Evolutionary conservation across 2,113 vertebrate genomes (phyloP).

Genomic region (Rhabdomys dilectus): DNA sequence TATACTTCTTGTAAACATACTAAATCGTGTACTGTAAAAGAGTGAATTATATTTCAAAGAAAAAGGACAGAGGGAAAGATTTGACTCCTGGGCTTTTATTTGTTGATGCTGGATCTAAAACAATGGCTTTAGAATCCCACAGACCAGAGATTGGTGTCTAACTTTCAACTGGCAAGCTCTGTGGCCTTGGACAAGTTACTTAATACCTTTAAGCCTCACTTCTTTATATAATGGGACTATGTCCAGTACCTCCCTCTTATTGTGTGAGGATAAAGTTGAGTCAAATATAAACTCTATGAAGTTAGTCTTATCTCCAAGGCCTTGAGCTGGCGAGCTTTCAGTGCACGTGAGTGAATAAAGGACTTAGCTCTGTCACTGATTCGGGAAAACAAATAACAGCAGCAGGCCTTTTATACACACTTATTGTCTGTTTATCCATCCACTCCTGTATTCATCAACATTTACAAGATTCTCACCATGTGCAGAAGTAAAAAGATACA

Average conservation of each 20-base stretch:
- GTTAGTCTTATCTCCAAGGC: conserved; percentile 27
- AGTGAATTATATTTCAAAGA: conserved; percentile 35
- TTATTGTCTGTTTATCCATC: conserved; percentile 1
- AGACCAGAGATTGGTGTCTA: conserved; percentile 35
- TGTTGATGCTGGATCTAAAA: not conserved
- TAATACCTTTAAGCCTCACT: conserved; percentile 57
- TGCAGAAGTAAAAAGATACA: conserved; percentile 36
- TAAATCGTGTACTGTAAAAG: conserved; percentile 3
- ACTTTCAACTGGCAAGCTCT: conserved; percentile 54
- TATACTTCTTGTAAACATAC: conserved; percentile 40
- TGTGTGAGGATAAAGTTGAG: conserved; percentile 61
- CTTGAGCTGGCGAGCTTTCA: conserved; percentile 35
- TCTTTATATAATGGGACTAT: conserved; percentile 33
- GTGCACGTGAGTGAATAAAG: conserved; percentile 49
- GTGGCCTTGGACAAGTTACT: conserved; percentile 54
- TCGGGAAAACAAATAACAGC: conserved; percentile 55
- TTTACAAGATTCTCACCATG: not conserved
- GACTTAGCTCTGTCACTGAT: conserved; percentile 10
- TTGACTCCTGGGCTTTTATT: not conserved
- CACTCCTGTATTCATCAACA: conserved; percentile 23
- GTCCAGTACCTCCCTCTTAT: not conserved
- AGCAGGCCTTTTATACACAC: not conserved
- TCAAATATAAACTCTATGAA: conserved; percentile 57
- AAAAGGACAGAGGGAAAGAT: conserved; percentile 30
- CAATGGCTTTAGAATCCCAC: conserved; percentile 40